A percentile compares a stretch with the other conserved stretches of the same genome.
These are phyloP conservation scores for Thymelicus lineola DNA, from an alignment of 2,888 invertebrate species.

Conservation along the genomic window DNA sequence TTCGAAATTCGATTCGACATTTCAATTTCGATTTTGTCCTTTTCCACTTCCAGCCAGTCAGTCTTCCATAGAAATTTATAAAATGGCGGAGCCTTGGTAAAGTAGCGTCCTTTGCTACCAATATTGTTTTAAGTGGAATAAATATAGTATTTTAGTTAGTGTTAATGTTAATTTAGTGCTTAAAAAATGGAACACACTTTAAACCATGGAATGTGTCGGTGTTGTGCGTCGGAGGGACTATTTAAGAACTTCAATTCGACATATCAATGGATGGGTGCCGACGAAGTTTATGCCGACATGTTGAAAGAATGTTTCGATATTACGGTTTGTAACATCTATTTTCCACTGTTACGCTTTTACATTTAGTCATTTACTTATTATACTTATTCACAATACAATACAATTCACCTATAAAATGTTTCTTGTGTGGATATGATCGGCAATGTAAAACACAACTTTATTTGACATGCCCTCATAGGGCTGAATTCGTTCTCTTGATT, in stretches of 20 bases:
- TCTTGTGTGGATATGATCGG: too few species aligned
- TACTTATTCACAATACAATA: too few species aligned
- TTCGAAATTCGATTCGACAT: not conserved
- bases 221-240: conserved; percentile 75
- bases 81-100: conserved; percentile 66
- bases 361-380: too few species aligned
- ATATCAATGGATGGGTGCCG: conserved; percentile 77
- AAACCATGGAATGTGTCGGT: conserved; percentile 71
- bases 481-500: too few species aligned
- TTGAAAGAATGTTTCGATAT: conserved; percentile 76
- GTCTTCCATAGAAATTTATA: conserved; percentile 44
- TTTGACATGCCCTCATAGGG: too few species aligned
- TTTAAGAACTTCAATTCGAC: conserved; percentile 71
- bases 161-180: conserved; percentile 53
- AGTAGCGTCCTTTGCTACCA: conserved; percentile 54
- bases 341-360: not conserved
- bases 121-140: conserved; percentile 42
- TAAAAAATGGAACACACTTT: conserved; percentile 64
- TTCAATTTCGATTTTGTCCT: conserved; percentile 1
- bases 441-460: too few species aligned
- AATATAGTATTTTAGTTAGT: conserved; percentile 45
- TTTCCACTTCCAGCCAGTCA: not conserved
- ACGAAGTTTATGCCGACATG: conserved; percentile 77
- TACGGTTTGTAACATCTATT: conserved; percentile 57
- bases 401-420: too few species aligned